Base-by-base conservation (phyloP, 2,888 invertebrate species). In the Cheilosia urbana region DNA sequence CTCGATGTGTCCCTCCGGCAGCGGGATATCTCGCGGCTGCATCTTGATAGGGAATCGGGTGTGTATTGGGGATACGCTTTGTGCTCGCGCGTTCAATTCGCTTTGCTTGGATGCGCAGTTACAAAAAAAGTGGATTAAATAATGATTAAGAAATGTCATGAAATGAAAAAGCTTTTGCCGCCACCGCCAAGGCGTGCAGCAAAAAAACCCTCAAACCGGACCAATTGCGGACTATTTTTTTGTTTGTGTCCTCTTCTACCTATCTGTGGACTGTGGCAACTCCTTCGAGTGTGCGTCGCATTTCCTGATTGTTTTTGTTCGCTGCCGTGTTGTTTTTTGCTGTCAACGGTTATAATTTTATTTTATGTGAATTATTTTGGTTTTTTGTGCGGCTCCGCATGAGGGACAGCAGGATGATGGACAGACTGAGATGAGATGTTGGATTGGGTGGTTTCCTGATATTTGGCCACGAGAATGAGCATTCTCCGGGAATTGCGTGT, bases 81-180 rank as follows among this genome's bases (percentile, higher is more conserved):
- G 81, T 85, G 76, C 66, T 72, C 75, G 76, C 85, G 76, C 76
- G 71, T 68, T 66, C 81, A 85, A 81, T 71, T 81, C 65, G 76
- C 68, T 71, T 53, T 80, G 69, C 37, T 60, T 24, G 42, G 27
- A 58, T 57, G 53, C 45, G 47, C 47, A 51, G 40, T 21, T 69
- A 40, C 53, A 66, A 83, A 84, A 84, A 82, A 84, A 85, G 76
- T 80, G 85, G 85, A 85, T 85, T 85, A 81, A 85, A 81, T 85
- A 81, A 81, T 85, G 85, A 85, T 85, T 85, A 85, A 85, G 81
- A 85, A 77, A 85, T 81, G 81, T 85, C 85, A 81, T 72, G 85
- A 75, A 75, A 80, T 63, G 73, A 81, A 85, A 85, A 77, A 80
- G 80, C 75, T 69, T 80, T 80, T 66, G 65, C 75, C 69, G 84